These are phyloP conservation scores for Mamestra configurata DNA, from an alignment of 1,140 invertebrate genomes.

Conservation along the genomic window DNA sequence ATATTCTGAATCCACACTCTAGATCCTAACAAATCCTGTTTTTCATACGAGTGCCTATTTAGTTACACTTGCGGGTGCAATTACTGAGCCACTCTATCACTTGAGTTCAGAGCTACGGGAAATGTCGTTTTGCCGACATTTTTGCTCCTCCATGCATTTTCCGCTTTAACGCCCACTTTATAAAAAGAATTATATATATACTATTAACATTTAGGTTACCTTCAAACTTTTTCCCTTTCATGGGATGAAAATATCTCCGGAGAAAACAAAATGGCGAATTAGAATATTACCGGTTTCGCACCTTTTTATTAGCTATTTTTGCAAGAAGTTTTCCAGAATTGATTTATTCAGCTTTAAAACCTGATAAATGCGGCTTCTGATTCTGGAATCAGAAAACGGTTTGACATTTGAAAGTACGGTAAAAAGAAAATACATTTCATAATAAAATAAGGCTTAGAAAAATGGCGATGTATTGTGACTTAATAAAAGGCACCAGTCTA, in stretches of 20 bases:
- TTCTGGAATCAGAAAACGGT: no score
- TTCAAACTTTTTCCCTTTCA: no score
- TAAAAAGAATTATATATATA: no score
- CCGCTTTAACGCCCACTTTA: conserved; percentile 16
- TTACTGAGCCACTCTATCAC: conserved; percentile 39
- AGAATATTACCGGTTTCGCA: conserved; percentile 15
- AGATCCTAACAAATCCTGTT: conserved; percentile 32
- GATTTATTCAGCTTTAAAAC: conserved; percentile 21
- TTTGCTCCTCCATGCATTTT: conserved; percentile 32
- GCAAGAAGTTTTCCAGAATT: conserved; percentile 12
- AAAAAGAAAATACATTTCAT: background rate
- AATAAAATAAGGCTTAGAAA: background rate
- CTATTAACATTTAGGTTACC: no score
- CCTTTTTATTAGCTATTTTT: conserved; percentile 25
- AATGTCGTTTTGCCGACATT: conserved; percentile 38
- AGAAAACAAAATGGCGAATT: conserved; percentile 2
- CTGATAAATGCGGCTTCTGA: conserved; percentile 4
- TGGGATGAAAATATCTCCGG: background rate
- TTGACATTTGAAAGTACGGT: no score
- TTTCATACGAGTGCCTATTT: conserved; percentile 33
- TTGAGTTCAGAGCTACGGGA: conserved; percentile 19
- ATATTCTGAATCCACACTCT: no score
- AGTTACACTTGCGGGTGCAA: conserved; percentile 41
- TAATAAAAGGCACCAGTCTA: no score
- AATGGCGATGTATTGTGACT: background rate